Evolutionary conservation across 2,888 invertebrate species (phyloP), one percentile per base, ranked within the genome.

Genomic region (Epinotia ramella): DNA sequence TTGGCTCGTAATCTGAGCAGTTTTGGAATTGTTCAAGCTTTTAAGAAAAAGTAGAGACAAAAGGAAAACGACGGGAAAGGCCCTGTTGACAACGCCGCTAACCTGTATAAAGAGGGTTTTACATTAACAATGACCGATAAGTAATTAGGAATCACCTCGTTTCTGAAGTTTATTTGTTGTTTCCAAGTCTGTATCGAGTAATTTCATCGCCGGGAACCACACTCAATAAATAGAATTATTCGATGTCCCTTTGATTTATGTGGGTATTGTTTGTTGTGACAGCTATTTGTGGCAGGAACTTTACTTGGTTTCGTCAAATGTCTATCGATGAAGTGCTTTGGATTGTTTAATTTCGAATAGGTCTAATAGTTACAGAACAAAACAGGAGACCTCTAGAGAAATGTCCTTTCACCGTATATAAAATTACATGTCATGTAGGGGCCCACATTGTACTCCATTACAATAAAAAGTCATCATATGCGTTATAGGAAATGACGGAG

Each of bases 401-500:
- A 60, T 60, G 28, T 28, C 13, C 59, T 13, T 16, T 60, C 16
- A 13, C 12, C 28, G 13, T 24, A 28, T 18, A 20, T 40, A 24
- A 28, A 24, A 60, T 56, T 24, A 20, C 64, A 57, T 64, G 24
- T 65, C 69, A 65, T 74, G 9, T 33, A 53, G 44, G 40, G 53
- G 57, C 13, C n/a, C 65, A 28, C 66, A 56, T 20, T 56, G 62
- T 67, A 63, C 62, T 71, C 71, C 46, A 76, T 76, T 72, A 72
- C 67, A 84, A 83, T 83, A 83, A 84, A 84, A 84, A 87, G 83
- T 79, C 81, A 81, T 83, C 84, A 83, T 82, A 85, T 85, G 84
- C 84, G 84, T 84, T 85, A 87, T 85, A 88, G 91, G 89, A 89
- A 91, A 90, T 88, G 88, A 89, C 87, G 88, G 62, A 88, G 88